Base-by-base conservation (phyloP, 2,113 vertebrate genomes). In the Maccullochella peelii region DNA sequence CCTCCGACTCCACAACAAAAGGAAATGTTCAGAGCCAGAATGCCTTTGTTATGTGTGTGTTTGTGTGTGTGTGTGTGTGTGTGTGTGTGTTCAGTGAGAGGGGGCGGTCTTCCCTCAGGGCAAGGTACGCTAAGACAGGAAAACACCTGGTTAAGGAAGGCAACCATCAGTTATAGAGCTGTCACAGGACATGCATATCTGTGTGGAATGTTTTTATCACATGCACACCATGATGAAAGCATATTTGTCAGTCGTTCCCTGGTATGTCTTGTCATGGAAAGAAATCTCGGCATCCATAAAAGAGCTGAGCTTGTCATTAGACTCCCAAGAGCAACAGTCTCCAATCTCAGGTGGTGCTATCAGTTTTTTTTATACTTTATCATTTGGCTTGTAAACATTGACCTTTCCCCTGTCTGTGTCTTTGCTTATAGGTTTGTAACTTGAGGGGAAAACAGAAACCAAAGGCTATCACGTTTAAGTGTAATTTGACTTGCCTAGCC, bases 111-210 rank as follows among this genome's bases (percentile, higher is more conserved):
- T 73, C 78, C 87, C 90, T 84, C 79, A 78, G 80, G 93, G 88
- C 89, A 88, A 86, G 73, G 86, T 83, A 81, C 80, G 59, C 78
- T 50, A 66, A 88, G 86, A 91, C 84, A 82, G 86, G 82, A 83
- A 92, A 90, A 93, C 92, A 93, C 92, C 89, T 91, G 91, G 86
- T 92, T 54, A 54, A 79, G 61, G 77, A 83, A 86, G 69, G 23
- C 84, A 90, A 75, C 76, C 82, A 87, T 86, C 79, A 87, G 87
- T 91, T 90, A 71, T 40, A 75, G 66, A 66, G 78, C 79, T 81
- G 83, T 85, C 82, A 80, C 16, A 86, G 80, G 77, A 81, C 71
- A 38, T 44, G 79, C 40, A 69, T 62, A 68, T 82, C 75, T 63
- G 25, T 30, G 36, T 88, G 86, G 81, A 90, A 91, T 90, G 86